A percentile compares a stretch with the other conserved stretches of the same genome.
Conservation (phyloP, 1,140 invertebrate genomes). For the Scaptomyza pallida region DNA sequence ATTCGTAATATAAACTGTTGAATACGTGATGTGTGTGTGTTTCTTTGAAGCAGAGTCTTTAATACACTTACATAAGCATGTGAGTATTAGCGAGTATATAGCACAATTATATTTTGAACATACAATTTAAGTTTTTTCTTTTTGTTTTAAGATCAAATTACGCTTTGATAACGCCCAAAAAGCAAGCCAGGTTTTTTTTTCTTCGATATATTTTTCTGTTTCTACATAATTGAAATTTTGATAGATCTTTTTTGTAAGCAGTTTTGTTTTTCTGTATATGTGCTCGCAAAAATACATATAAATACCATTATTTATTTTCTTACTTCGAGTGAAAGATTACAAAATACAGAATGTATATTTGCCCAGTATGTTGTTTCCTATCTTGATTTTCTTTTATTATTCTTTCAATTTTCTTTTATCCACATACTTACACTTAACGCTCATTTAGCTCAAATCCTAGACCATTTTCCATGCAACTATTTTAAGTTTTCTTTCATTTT, state of each 20-base stretch:
- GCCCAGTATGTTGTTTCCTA: slow-evolving; percentile 13
- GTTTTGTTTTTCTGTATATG: slow-evolving; percentile 42
- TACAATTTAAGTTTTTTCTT: slow-evolving; percentile 30
- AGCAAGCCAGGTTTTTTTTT: slow-evolving; percentile 52
- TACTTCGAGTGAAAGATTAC: slow-evolving; percentile 45
- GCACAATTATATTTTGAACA: slow-evolving; percentile 70
- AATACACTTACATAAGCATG: slow-evolving; percentile 55
- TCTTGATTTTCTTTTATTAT: not conserved
- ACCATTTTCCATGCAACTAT: slow-evolving; percentile 18
- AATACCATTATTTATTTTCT: slow-evolving; percentile 16
- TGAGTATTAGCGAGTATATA: slow-evolving; percentile 73
- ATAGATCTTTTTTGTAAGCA: slow-evolving; percentile 26
- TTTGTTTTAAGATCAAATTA: slow-evolving; percentile 43
- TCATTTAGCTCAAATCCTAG: slow-evolving; percentile 24
- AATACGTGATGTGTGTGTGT: slow-evolving; percentile 1
- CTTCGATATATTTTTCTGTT: not conserved
- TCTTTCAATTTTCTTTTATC: not conserved
- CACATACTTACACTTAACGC: slow-evolving; percentile 23
- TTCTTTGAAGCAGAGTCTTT: slow-evolving; percentile 54
- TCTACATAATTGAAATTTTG: slow-evolving; percentile 35
- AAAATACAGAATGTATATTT: slow-evolving; percentile 45
- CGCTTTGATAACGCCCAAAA: slow-evolving; percentile 26
- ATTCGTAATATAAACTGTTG: slow-evolving; percentile 10
- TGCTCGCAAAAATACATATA: slow-evolving; percentile 57
- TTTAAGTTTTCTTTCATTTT: slow-evolving; percentile 28